phyloP scores from a whole-genome alignment of 2,888 invertebrate genomes.

The Noctuana brunneofusca region DNA sequence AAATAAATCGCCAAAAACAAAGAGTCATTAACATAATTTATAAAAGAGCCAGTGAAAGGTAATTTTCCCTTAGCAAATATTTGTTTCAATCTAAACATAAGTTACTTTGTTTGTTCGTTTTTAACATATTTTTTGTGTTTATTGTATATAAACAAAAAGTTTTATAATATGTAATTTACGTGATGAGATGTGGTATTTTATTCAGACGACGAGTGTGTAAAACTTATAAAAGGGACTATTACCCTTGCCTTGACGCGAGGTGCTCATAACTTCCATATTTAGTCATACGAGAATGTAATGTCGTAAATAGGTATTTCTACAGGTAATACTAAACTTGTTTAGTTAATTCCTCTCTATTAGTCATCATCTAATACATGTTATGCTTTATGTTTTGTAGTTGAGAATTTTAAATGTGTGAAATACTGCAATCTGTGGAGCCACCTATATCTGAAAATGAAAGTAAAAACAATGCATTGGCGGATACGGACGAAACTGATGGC shows the following conservation, averaged over 20 bases:
- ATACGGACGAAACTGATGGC: conserved; percentile 45
- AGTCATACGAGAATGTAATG: conserved; percentile 1
- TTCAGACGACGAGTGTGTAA: not conserved
- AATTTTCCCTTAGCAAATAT: not conserved
- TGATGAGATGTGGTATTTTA: not conserved
- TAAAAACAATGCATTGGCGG: conserved; percentile 40
- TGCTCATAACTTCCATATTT: not conserved
- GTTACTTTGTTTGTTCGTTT: not conserved
- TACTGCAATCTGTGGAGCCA: conserved; percentile 54
- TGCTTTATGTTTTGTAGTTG: conserved; percentile 1
- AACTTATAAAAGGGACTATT: not conserved
- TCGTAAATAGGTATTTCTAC: not conserved
- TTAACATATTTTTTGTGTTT: not conserved
- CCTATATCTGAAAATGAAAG: conserved; percentile 56
- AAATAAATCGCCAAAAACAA: not conserved
- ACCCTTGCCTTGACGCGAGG: not conserved
- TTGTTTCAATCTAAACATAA: not conserved
- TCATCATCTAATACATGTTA: not conserved
- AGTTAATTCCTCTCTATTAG: not conserved
- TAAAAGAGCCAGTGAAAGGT: not conserved
- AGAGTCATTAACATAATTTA: not conserved
- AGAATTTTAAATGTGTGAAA: conserved; percentile 60
- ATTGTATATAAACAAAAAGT: not conserved
- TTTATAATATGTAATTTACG: not conserved
- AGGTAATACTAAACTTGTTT: conserved; percentile 6